Evolutionary conservation across 1,140 invertebrate species (phyloP).

Genomic region (Drosophila pseudoobscura): DNA sequence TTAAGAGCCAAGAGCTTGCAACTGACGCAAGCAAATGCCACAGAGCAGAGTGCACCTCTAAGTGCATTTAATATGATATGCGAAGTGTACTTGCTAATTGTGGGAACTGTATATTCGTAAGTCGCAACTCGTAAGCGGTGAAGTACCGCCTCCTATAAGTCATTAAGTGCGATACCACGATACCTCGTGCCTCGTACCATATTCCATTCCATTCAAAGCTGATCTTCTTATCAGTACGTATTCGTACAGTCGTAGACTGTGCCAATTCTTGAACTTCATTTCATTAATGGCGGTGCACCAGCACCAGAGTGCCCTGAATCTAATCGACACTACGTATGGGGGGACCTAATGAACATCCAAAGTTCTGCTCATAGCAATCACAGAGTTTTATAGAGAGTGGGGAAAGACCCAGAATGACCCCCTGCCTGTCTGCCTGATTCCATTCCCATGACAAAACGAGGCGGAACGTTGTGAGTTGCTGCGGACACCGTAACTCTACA

Average conservation of each 20-base stretch:
- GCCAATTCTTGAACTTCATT: slow-evolving; percentile 36
- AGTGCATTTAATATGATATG: slow-evolving; percentile 30
- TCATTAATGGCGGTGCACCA: slow-evolving; percentile 27
- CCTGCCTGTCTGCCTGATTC: neutral
- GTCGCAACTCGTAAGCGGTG: no score
- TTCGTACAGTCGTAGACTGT: neutral
- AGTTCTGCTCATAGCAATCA: slow-evolving; percentile 29
- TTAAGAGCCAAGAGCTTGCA: slow-evolving; percentile 71
- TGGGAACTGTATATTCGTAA: slow-evolving; percentile 3
- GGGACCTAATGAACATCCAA: no score
- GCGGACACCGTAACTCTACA: no score
- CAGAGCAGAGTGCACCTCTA: slow-evolving; percentile 52
- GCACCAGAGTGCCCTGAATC: slow-evolving; percentile 5
- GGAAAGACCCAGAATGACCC: slow-evolving; percentile 14
- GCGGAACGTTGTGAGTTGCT: no score
- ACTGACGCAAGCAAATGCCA: slow-evolving; percentile 78
- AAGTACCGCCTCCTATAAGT: no score
- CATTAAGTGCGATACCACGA: no score
- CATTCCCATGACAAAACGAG: slow-evolving; percentile 14
- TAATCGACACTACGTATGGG: slow-evolving; percentile 32
- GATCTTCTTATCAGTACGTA: slow-evolving; percentile 4
- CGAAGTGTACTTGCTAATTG: slow-evolving; percentile 23
- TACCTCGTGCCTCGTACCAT: neutral
- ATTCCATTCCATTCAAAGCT: slow-evolving; percentile 1
- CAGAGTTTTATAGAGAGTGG: neutral